Evolutionary conservation across 2,797 vertebrate species (phyloP).

Genomic region (Lithobates sylvaticus): DNA sequence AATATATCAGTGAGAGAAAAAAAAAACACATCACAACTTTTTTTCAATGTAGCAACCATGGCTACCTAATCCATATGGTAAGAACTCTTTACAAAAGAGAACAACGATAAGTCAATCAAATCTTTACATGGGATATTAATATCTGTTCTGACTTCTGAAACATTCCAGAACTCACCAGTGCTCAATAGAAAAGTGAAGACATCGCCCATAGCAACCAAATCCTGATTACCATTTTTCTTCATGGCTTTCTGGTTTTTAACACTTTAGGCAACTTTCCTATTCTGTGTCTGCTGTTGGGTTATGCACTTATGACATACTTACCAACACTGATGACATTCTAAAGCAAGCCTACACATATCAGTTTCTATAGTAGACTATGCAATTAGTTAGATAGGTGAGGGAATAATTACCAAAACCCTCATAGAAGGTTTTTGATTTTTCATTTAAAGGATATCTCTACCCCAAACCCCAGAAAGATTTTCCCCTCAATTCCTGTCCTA

Average conservation of each 20-base stretch:
- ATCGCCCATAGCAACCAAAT: not conserved
- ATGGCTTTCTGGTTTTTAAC: not conserved
- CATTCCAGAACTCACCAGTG: too few species aligned
- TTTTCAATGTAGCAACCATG: conserved; percentile 10
- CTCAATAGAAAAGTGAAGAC: not conserved
- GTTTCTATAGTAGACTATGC: too few species aligned
- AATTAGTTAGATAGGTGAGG: too few species aligned
- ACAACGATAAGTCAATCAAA: not conserved
- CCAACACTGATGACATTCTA: too few species aligned
- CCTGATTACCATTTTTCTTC: not conserved
- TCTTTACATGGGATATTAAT: not conserved
- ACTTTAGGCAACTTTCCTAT: not conserved
- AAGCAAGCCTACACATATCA: too few species aligned
- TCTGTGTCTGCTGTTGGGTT: not conserved
- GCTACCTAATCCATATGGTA: conserved; percentile 13
- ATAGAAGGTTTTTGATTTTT: too few species aligned
- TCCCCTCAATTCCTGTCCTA: too few species aligned
- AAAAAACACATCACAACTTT: not conserved
- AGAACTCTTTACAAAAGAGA: not conserved
- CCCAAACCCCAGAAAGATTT: too few species aligned
- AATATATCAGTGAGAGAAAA: not conserved
- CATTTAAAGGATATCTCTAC: too few species aligned
- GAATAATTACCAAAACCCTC: too few species aligned
- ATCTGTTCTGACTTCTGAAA: not conserved
- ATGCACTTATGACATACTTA: not conserved